These are phyloP conservation scores for Dryoscopus gambensis DNA, from an alignment of 2,113 vertebrate species.

Conservation along the genomic window DNA sequence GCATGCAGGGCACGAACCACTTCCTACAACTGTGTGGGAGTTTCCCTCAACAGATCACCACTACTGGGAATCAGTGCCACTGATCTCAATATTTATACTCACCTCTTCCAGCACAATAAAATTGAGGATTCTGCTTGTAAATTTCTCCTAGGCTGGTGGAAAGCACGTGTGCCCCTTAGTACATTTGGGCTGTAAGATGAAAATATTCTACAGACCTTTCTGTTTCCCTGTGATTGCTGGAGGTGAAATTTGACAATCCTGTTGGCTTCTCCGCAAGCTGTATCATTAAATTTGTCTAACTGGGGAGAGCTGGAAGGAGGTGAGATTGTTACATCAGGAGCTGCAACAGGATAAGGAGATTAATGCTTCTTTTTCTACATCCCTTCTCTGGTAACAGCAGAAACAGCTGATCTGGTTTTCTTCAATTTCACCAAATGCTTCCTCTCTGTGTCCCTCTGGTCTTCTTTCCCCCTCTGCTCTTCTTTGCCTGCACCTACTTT, in stretches of 20 bases:
- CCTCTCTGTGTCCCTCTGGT: not conserved
- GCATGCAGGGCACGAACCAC: rapidly evolving
- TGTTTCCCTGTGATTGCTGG: not conserved
- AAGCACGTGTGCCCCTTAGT: not conserved
- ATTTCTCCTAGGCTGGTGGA: not conserved
- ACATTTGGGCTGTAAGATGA: not conserved
- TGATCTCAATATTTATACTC: not conserved
- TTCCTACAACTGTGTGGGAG: not conserved
- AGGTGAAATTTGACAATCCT: not conserved
- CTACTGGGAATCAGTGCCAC: not conserved
- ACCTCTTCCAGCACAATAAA: not conserved
- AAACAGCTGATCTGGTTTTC: not conserved
- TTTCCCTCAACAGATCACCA: not conserved
- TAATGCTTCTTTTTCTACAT: not conserved
- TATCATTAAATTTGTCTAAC: not conserved
- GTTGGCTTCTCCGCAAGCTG: not conserved
- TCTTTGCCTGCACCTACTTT: not conserved
- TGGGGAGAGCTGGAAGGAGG: not conserved
- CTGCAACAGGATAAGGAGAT: not conserved
- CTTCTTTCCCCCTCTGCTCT: not conserved
- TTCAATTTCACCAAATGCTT: not conserved
- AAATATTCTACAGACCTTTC: not conserved
- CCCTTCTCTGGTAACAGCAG: not conserved
- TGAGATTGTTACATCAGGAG: not conserved
- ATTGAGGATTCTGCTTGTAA: not conserved